Percentiles rank a stretch among this genome's conserved stretches.
These are phyloP conservation scores for Poecile atricapillus DNA, from an alignment of 2,113 vertebrate genomes.

Conservation along the genomic window DNA sequence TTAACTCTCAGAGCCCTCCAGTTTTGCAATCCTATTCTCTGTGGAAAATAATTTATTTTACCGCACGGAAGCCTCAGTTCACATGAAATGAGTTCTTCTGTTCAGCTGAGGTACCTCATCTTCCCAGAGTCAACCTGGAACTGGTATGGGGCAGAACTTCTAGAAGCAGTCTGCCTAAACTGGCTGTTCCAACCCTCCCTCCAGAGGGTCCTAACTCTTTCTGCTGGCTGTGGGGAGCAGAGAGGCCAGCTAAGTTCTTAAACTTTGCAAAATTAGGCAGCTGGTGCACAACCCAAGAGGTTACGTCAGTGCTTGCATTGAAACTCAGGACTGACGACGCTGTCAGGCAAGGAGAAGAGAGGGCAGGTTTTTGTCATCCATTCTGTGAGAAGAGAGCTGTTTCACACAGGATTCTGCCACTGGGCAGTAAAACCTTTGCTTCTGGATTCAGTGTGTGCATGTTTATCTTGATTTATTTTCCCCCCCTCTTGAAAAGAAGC, in stretches of 20 bases:
- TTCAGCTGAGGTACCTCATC: not conserved
- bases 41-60: not conserved
- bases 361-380: fast-evolving
- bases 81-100: not conserved
- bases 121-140: not conserved
- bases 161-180: not conserved
- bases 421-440: not conserved
- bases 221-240: not conserved
- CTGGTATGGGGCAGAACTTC: not conserved
- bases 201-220: not conserved
- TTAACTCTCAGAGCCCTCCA: conserved; percentile 11
- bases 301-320: not conserved
- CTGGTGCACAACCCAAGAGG: not conserved
- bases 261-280: not conserved
- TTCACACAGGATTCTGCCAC: not conserved
- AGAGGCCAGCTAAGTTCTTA: not conserved
- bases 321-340: not conserved
- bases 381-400: not conserved
- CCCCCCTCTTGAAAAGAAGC: not conserved
- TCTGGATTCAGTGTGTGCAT: not conserved
- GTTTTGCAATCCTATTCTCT: not conserved
- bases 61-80: not conserved
- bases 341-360: not conserved
- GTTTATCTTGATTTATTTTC: not conserved
- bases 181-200: not conserved